Conservation (phyloP, 2,113 vertebrate genomes). For the Micronisus gabar region DNA sequence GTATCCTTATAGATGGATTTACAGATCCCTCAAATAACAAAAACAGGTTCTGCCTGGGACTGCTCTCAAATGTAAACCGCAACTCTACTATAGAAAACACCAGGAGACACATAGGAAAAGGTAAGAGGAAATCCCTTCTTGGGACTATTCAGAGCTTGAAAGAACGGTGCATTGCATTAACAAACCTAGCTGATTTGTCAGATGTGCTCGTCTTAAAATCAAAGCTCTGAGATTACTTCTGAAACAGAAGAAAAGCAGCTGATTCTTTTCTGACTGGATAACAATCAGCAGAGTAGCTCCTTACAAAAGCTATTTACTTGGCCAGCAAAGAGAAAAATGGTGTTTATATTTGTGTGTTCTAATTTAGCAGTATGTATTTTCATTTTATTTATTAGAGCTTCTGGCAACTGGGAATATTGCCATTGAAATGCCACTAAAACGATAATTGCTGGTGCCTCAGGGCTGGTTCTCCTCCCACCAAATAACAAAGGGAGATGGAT, state of each 20-base stretch:
- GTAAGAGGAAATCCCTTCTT: constrained; percentile 62
- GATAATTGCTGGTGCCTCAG: constrained; percentile 55
- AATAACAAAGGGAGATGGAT: constrained; percentile 46
- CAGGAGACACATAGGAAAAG: constrained; percentile 96
- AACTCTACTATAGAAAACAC: constrained; percentile 99
- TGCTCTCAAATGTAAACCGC: constrained; percentile 96
- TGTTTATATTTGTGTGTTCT: constrained; percentile 51
- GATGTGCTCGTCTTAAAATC: neutral
- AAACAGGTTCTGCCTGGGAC: constrained; percentile 95
- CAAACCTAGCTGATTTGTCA: neutral
- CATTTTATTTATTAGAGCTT: constrained; percentile 62
- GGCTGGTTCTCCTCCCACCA: constrained; percentile 41
- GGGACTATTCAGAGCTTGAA: neutral
- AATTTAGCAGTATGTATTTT: constrained; percentile 59
- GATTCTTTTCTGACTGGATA: constrained; percentile 2
- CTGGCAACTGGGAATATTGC: constrained; percentile 58
- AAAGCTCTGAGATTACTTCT: neutral
- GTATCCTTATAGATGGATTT: constrained; percentile 94
- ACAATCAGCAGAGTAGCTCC: constrained; percentile 16
- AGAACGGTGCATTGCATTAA: neutral
- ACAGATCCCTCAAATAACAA: constrained; percentile 97
- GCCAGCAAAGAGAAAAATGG: constrained; percentile 15
- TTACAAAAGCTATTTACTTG: constrained; percentile 35
- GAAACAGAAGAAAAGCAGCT: constrained; percentile 6
- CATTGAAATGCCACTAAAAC: constrained; percentile 51